A percentile compares a stretch with the other conserved stretches of the same genome.
Conservation (phyloP, 2,888 invertebrate genomes). For the Peribatodes rhomboidaria region DNA sequence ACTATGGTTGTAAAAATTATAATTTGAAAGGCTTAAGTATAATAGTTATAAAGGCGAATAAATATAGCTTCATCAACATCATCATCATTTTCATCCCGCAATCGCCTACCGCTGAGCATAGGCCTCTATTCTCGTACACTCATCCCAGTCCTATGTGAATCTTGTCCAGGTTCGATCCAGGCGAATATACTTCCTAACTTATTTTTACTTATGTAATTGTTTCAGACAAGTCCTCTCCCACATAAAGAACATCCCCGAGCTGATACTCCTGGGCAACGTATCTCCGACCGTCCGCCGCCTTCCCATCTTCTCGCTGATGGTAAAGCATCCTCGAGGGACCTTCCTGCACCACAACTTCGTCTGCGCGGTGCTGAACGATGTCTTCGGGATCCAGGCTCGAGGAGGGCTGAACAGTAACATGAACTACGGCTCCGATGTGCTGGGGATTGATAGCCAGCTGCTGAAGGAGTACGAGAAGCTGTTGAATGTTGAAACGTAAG, state of each 20-base stretch:
- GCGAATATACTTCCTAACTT: too few relatives aligned
- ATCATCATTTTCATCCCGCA: too few relatives aligned
- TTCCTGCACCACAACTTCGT: conserved; percentile 96
- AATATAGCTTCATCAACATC: too few relatives aligned
- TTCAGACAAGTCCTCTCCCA: conserved; percentile 92
- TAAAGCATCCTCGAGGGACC: conserved; percentile 92
- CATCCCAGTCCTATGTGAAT: too few relatives aligned
- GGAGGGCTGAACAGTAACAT: conserved; percentile 94
- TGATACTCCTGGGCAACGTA: conserved; percentile 91
- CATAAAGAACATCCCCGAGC: conserved; percentile 92
- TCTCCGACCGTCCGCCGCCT: conserved; percentile 89
- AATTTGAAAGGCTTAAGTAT: too few relatives aligned
- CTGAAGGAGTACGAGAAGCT: conserved; percentile 91
- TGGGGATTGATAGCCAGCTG: conserved; percentile 93
- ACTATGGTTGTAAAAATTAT: too few relatives aligned
- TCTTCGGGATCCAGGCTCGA: conserved; percentile 95
- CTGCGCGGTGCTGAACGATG: conserved; percentile 94
- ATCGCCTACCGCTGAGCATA: too few relatives aligned
- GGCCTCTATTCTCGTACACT: too few relatives aligned
- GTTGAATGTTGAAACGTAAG: conserved; percentile 80
- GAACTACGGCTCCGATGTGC: conserved; percentile 93
- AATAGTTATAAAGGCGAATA: too few relatives aligned
- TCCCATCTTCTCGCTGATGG: conserved; percentile 95
- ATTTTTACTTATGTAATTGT: conserved; percentile 58
- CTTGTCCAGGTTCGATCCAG: too few relatives aligned